Evolutionary conservation across 1,140 invertebrate species (phyloP).

Genomic region (Caerostris darwini): DNA sequence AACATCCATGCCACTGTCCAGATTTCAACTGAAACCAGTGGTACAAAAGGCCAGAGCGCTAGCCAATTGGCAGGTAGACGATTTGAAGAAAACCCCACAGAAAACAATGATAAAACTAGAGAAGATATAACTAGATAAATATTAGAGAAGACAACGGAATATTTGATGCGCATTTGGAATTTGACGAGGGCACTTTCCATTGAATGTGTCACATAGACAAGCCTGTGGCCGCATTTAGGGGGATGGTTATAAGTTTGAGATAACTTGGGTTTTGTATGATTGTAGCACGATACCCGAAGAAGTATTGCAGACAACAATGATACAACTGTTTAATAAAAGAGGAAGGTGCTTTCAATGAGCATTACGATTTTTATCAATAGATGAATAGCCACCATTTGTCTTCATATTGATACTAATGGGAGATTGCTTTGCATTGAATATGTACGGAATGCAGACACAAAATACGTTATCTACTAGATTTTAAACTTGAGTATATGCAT

Average conservation of each 20-base stretch:
- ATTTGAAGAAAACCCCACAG: too few relatives aligned
- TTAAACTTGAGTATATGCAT: background rate
- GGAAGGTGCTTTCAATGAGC: background rate
- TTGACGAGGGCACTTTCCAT: background rate
- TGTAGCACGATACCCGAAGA: too few relatives aligned
- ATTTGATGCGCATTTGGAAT: conserved; percentile 8
- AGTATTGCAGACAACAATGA: background rate
- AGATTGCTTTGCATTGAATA: conserved; percentile 23
- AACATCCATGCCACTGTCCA: too few relatives aligned
- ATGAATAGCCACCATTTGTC: background rate
- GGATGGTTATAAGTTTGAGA: too few relatives aligned
- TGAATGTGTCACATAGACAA: background rate
- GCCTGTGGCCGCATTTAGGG: too few relatives aligned
- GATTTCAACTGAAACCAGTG: too few relatives aligned
- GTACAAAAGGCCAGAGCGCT: too few relatives aligned
- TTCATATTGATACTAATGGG: background rate
- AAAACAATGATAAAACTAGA: too few relatives aligned
- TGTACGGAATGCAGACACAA: background rate
- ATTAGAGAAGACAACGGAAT: background rate
- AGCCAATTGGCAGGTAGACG: too few relatives aligned
- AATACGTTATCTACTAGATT: background rate
- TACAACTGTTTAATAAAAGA: background rate
- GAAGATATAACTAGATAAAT: too few relatives aligned
- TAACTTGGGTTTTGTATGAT: too few relatives aligned
- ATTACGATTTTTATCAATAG: conserved; percentile 3